A percentile compares a stretch with the other conserved stretches of the same genome.
Conservation (phyloP, 2,888 invertebrate genomes). For the Hypomecis punctinalis region DNA sequence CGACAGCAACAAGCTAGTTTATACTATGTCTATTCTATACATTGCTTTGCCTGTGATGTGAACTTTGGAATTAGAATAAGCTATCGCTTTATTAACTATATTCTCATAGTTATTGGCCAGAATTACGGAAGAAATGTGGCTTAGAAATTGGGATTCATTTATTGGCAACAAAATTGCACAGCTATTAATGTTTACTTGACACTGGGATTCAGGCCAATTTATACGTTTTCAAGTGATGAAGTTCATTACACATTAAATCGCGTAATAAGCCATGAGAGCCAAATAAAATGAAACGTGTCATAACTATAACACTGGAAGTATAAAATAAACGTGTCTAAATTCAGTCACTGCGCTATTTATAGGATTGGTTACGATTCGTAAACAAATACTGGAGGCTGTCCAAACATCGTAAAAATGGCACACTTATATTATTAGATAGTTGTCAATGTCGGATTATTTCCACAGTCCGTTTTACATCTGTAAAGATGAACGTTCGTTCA, state of each 20-base stretch:
- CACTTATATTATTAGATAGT: slow-evolving; percentile 32
- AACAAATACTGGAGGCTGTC: slow-evolving; percentile 71
- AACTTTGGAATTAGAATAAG: no score
- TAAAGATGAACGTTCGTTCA: no score
- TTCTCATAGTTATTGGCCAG: background rate
- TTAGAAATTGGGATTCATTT: background rate
- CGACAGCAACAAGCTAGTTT: no score
- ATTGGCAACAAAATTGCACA: background rate
- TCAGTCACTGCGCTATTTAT: slow-evolving; percentile 52
- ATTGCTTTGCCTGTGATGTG: no score
- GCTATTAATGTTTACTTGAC: background rate
- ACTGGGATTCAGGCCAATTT: background rate
- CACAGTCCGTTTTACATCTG: background rate
- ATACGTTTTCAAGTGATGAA: slow-evolving; percentile 1
- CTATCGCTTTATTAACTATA: no score
- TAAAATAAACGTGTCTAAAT: slow-evolving; percentile 55
- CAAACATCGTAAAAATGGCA: slow-evolving; percentile 60
- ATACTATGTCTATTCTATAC: no score
- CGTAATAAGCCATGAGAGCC: slow-evolving; percentile 3
- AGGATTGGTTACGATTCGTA: slow-evolving; percentile 53
- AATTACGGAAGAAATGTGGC: background rate
- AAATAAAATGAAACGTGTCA: slow-evolving; percentile 30
- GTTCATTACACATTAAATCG: background rate
- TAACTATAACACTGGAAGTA: slow-evolving; percentile 21
- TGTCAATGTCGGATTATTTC: slow-evolving; percentile 18